Conservation (phyloP, 2,888 invertebrate species). For the Pollenia angustigena region DNA sequence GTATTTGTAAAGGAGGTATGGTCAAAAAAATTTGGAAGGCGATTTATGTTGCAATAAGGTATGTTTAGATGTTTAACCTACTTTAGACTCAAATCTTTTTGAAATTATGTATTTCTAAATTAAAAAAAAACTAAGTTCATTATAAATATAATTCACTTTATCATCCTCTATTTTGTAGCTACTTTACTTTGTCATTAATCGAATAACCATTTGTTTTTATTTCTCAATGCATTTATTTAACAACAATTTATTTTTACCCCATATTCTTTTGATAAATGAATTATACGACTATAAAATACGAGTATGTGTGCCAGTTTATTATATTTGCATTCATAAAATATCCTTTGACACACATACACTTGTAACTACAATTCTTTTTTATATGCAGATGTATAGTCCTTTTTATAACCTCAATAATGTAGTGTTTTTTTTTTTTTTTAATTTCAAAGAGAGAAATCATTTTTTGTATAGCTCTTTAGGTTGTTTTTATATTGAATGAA, state of each 20-base stretch:
- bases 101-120: too few species aligned
- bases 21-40: too few species aligned
- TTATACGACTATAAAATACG: conserved; percentile 51
- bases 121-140: too few species aligned
- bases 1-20: too few species aligned
- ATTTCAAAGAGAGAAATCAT: conserved; percentile 27
- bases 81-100: too few species aligned
- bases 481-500: conserved; percentile 10
- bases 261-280: conserved; percentile 60
- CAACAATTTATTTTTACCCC: conserved; percentile 46
- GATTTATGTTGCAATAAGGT: too few species aligned
- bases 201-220: conserved; percentile 21
- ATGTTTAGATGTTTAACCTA: too few species aligned
- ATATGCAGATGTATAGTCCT: conserved; percentile 43
- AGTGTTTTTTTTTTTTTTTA: conserved; percentile 33
- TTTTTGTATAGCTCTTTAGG: conserved; percentile 11
- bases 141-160: too few species aligned
- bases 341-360: conserved; percentile 33
- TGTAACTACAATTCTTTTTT: conserved; percentile 29
- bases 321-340: conserved; percentile 66
- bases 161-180: neutral
- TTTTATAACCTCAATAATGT: conserved; percentile 61
- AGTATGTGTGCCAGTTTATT: conserved; percentile 57
- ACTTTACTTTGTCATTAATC: conserved; percentile 41
- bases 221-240: conserved; percentile 34